phyloP scores from a whole-genome alignment of 2,113 vertebrate genomes.

The Lathamus discolor region DNA sequence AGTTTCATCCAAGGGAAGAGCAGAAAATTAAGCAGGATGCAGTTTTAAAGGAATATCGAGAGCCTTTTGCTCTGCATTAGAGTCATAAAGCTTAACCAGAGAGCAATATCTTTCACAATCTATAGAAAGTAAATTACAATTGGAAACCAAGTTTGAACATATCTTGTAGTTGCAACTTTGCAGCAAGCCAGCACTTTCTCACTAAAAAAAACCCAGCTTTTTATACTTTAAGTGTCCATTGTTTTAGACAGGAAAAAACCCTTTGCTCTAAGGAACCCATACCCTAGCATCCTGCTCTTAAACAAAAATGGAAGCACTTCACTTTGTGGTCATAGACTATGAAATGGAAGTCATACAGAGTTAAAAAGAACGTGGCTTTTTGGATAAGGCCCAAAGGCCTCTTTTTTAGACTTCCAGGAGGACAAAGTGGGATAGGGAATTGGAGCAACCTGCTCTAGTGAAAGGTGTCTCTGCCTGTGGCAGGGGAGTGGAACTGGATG shows the following conservation, averaged over 20 bases:
- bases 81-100: not conserved
- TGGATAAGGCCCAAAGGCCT: not conserved
- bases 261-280: not conserved
- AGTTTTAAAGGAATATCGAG: conserved; percentile 35
- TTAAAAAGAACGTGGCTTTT: not conserved
- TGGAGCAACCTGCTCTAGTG: not conserved
- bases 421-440: not conserved
- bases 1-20: not conserved
- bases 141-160: conserved; percentile 28
- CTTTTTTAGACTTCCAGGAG: not conserved
- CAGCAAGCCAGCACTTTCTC: not conserved
- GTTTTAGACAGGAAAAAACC: not conserved
- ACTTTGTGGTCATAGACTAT: not conserved
- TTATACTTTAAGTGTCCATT: not conserved
- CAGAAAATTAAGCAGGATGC: conserved; percentile 47
- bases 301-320: not conserved
- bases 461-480: not conserved
- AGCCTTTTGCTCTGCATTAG: not conserved
- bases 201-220: not conserved
- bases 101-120: conserved; percentile 35
- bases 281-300: not conserved
- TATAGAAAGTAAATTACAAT: conserved; percentile 48
- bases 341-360: not conserved
- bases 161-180: not conserved
- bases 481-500: not conserved